phyloP scores from a whole-genome alignment of 2,113 vertebrate genomes.

The Mastomys coucha region DNA sequence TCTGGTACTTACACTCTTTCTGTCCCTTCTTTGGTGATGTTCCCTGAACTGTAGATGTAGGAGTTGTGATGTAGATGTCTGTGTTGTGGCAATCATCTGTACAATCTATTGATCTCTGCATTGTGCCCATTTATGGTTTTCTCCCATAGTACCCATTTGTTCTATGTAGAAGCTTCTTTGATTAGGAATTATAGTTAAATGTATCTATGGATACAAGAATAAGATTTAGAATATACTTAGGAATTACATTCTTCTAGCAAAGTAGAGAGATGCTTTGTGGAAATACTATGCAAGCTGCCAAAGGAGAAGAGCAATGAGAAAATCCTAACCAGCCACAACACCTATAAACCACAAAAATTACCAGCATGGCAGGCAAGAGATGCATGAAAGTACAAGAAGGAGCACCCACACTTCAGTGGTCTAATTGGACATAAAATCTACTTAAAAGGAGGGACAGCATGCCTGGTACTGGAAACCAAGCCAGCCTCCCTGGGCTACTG shows the following conservation, averaged over 20 bases:
- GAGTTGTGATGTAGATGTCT: background rate
- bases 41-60: background rate
- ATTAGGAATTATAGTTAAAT: background rate
- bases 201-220: background rate
- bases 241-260: background rate
- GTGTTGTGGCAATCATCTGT: background rate
- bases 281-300: background rate
- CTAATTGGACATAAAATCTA: background rate
- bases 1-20: background rate
- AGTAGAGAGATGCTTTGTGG: background rate
- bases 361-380: background rate
- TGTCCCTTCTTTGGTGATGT: background rate
- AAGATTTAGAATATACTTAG: background rate
- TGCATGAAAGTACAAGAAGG: background rate
- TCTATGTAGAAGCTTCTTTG: background rate
- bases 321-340: background rate
- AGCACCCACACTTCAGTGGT: background rate
- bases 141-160: background rate
- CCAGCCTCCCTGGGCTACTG: background rate
- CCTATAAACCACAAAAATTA: background rate
- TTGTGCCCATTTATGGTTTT: background rate
- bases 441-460: background rate
- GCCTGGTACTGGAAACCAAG: background rate
- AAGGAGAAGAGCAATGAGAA: too few species aligned
- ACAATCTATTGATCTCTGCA: background rate